Evolutionary conservation across 2,888 invertebrate species (phyloP), one percentile per base, ranked within the genome.

Genomic region (Cerastis rubricosa): DNA sequence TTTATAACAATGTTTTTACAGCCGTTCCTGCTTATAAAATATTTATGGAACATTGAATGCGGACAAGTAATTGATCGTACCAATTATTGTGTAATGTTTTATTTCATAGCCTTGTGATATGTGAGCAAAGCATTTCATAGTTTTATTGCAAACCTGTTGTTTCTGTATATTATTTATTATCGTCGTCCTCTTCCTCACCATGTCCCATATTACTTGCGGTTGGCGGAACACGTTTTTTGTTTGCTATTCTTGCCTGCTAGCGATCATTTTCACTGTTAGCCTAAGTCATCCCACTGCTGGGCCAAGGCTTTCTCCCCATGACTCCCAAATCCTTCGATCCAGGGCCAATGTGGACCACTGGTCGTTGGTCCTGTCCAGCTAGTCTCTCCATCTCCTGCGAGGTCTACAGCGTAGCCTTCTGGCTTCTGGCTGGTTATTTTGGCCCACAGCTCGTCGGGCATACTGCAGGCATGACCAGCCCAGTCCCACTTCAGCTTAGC

Each of bases 11-110:
- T 70, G 22, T 35, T 81, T 43, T 64, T 57, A 81, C 25, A 12
- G 40, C 40, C 47, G n/a, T n/a, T 47, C 9, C 19, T 22, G 19
- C 40, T 74, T 64, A 35, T 78, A 81, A 81, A 74, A 74, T 74
- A 63, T 81, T 81, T 74, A 81, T 49, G 19, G 17, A 64, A 80
- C n/a, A 47, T 77, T 47, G 47, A n/a, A 81, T 25, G 64, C 43
- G 17, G 47, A 29, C 54, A n/a, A 61, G 22, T 14, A n/a, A 57
- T 49, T 22, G 81, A 57, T 64, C 63, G 47, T 35, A 25, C 12
- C 1, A 49, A 45, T 35, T 45, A 61, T 49, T 7, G n/a, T 64
- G 11, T 51, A 5, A 29, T 12, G 14, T 4, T 49, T 49, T 49
- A 17, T 43, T 76, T 74, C 14, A n/a, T 35, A 17, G 17, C 43